Base-by-base conservation (phyloP, 2,113 vertebrate genomes). In the Pavo muticus region DNA sequence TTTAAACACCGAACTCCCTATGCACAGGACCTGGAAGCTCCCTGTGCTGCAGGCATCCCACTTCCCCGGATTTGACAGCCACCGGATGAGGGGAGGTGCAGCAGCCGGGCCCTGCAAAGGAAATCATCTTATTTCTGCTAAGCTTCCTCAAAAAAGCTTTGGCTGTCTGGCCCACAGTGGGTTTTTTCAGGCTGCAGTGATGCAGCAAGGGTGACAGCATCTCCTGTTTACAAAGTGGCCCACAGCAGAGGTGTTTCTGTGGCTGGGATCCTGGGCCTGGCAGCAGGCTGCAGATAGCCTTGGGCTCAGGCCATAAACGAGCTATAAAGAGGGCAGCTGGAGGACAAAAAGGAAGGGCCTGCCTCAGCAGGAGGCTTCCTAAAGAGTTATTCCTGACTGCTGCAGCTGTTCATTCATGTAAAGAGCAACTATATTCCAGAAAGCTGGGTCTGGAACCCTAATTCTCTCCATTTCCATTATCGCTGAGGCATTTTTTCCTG, bases 1-100 rank as follows among this genome's bases (percentile, higher is more conserved):
- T 91, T 84, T 29, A 69, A 68, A 19, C 35, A 73, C 27, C 20
- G 52, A 79, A 32, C 27, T 83, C 59, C 18, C 19, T 19, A 37
- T 42, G 5, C 2, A 40, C 15, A 16, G 35, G 7, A 10, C 12
- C 63, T 48, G 40, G 35, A 80, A n/a, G 23, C 18, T 76, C 27
- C 48, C 48, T 57, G 45, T 47, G 6, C 44, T 69, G 48, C 3
- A 29, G 5, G 27, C 40, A 21, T 69, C n/a, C 24, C 12, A 18
- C 17, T 71, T 52, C 35, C 68, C 48, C 14, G 27, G 18, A 3
- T 82, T 42, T 72, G 4, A 3, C 56, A 71, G 60, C 0, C 0
- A 8, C 3, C 0, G 0, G 5, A 1, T 71, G 8, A 56, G 57
- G 45, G 30, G 10, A 85, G 21, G 13, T 14, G 37, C 71, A 24